Evolutionary conservation across 1,140 invertebrate genomes (phyloP).

Genomic region (Myzus persicae): DNA sequence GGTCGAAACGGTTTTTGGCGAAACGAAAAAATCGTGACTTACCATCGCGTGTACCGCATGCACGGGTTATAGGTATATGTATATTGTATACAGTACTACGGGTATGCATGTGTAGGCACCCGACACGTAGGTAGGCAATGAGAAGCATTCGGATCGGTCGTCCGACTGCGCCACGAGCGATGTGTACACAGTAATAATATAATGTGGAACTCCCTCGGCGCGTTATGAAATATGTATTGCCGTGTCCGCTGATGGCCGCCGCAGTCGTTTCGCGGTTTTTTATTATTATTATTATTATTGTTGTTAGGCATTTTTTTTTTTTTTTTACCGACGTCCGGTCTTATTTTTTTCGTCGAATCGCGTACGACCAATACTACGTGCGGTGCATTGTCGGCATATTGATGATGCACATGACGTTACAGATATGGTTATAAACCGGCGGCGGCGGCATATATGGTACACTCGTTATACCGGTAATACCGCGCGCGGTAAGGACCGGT

Average conservation of each 20-base stretch:
- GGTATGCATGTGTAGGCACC: too few species aligned
- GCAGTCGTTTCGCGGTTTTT: not conserved
- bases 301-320: not conserved
- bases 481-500: not conserved
- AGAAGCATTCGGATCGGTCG: not conserved
- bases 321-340: not conserved
- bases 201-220: not conserved
- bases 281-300: not conserved
- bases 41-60: not conserved
- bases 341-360: not conserved
- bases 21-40: not conserved
- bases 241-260: too few species aligned
- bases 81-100: too few species aligned
- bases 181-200: not conserved
- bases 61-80: too few species aligned
- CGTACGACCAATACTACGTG: not conserved
- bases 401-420: slow-evolving; percentile 31
- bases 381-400: slow-evolving; percentile 21
- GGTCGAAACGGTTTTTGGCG: not conserved
- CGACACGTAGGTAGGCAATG: not conserved
- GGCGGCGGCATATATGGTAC: slow-evolving; percentile 12
- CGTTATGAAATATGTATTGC: not conserved
- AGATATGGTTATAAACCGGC: slow-evolving; percentile 10
- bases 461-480: slow-evolving; percentile 20
- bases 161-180: not conserved